Conservation (phyloP, 2,888 invertebrate species). For the Agrochola circellaris region DNA sequence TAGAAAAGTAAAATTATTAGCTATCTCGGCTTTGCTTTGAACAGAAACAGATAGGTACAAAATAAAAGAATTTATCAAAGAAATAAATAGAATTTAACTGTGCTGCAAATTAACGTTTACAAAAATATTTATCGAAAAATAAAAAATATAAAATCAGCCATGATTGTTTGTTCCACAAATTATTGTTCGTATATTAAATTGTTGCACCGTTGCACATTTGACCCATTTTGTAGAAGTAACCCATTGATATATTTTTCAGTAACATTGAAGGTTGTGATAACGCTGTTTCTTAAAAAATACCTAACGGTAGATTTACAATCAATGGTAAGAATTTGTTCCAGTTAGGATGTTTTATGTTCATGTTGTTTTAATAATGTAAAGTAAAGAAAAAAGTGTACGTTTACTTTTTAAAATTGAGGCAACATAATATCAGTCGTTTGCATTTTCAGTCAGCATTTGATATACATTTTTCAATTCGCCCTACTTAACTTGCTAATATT, state of each 20-base stretch:
- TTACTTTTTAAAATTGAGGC: background rate
- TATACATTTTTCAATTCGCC: background rate
- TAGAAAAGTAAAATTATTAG: background rate
- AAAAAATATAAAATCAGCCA: slow-evolving; percentile 1
- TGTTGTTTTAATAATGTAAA: background rate
- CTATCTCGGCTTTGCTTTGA: background rate
- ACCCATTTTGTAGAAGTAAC: slow-evolving; percentile 25
- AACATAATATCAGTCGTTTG: background rate
- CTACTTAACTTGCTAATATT: background rate
- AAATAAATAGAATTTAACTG: no score
- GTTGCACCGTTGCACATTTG: slow-evolving; percentile 30
- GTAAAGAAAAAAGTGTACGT: background rate
- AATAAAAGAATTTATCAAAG: background rate
- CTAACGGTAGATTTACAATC: no score
- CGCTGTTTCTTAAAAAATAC: background rate
- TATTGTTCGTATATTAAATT: slow-evolving; percentile 31
- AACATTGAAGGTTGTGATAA: background rate
- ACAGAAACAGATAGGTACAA: background rate
- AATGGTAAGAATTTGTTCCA: background rate
- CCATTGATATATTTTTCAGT: slow-evolving; percentile 20
- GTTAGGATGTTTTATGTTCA: no score
- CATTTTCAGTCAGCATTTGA: background rate
- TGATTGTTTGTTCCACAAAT: slow-evolving; percentile 34
- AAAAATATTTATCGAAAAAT: background rate
- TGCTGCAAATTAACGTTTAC: background rate